Conservation (phyloP, 2,113 vertebrate genomes). For the Odocoileus hemionus region DNA sequence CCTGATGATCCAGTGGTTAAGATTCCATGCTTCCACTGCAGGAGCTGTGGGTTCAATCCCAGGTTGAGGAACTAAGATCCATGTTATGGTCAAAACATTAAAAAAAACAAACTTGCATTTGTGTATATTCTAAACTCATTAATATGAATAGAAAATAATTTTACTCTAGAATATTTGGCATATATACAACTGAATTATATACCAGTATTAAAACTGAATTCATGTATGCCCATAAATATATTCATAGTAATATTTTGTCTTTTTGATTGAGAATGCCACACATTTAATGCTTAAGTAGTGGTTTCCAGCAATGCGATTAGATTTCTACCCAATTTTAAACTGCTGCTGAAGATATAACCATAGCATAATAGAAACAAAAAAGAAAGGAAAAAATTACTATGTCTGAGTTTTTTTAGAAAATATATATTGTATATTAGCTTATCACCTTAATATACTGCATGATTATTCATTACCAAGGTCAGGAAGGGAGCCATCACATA, state of each 20-base stretch:
- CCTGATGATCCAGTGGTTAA: neutral
- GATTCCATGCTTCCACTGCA: neutral
- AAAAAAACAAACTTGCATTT: neutral
- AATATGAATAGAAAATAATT: neutral
- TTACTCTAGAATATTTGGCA: neutral
- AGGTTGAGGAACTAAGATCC: neutral
- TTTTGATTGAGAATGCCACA: neutral
- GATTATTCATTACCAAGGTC: neutral
- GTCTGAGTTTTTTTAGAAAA: neutral
- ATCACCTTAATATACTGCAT: neutral
- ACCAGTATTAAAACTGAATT: neutral
- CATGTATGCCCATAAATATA: neutral
- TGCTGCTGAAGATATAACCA: neutral
- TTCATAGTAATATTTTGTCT: neutral
- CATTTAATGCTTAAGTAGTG: neutral
- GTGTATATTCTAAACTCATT: neutral
- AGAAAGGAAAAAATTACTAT: neutral
- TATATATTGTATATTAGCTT: neutral
- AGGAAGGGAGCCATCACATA: neutral
- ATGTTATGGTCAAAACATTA: neutral
- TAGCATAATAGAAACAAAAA: neutral
- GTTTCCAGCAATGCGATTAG: neutral
- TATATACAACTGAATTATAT: neutral
- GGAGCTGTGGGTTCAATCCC: neutral
- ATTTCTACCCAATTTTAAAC: neutral